Evolutionary conservation across 2,797 vertebrate genomes (phyloP).

Genomic region (Amblyopsis hoosieri): DNA sequence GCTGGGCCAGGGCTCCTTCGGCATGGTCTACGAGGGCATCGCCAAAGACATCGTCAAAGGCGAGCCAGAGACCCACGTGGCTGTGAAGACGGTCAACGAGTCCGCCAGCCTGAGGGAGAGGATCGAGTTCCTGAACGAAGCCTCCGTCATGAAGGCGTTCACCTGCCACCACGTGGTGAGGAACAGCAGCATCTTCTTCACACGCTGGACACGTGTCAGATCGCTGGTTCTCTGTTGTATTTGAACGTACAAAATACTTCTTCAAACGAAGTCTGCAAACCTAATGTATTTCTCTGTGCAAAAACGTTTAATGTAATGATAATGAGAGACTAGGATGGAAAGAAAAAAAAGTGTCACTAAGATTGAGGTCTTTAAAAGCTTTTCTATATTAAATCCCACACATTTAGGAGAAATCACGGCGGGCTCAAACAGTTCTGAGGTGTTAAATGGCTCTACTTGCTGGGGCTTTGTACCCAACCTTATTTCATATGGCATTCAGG

Average conservation of each 20-base stretch:
- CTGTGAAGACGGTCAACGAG: slow-evolving; percentile 96
- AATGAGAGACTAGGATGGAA: too few relatives aligned
- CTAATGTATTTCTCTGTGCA: too few relatives aligned
- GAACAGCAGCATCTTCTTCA: slow-evolving; percentile 1
- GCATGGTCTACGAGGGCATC: slow-evolving; percentile 96
- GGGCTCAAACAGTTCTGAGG: too few relatives aligned
- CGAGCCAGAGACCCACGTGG: slow-evolving; percentile 84
- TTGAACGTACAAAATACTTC: too few relatives aligned
- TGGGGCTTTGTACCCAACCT: neutral
- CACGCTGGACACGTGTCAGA: neutral
- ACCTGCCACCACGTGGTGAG: slow-evolving; percentile 97
- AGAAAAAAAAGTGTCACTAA: too few relatives aligned
- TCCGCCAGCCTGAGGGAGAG: slow-evolving; percentile 92
- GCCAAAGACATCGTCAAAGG: slow-evolving; percentile 93
- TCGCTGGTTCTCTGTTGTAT: too few relatives aligned
- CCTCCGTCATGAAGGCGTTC: slow-evolving; percentile 98
- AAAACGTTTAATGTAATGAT: too few relatives aligned
- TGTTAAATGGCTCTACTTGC: neutral
- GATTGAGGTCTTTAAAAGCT: too few relatives aligned
- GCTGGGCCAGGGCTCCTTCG: slow-evolving; percentile 95
- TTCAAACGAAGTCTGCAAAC: too few relatives aligned
- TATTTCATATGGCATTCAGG: slow-evolving; percentile 69
- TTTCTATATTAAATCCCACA: too few relatives aligned
- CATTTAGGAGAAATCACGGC: too few relatives aligned
- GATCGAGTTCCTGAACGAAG: slow-evolving; percentile 97